Base-by-base conservation (phyloP, 53 echinoderm and acorn worm species). In the Hippasteria phrygiana region DNA sequence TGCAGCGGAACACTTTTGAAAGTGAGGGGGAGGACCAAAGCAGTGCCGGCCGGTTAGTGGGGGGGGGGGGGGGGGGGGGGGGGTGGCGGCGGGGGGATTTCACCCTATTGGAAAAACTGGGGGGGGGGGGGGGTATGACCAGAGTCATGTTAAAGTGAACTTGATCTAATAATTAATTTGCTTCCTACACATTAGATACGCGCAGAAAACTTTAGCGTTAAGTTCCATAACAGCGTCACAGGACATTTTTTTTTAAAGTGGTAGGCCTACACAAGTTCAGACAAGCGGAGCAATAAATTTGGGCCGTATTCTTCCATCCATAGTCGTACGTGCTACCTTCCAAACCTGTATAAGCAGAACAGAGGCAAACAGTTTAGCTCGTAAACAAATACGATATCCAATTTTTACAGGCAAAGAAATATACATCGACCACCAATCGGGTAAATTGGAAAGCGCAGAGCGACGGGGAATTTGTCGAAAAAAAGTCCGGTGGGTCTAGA, bases 401-500 rank as follows among this genome's bases (percentile, higher is more conserved):
- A 75, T 48, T 35, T 75, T 67, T 28, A 67, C 17, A 35, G 29
- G 31, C 75, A 75, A 75, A 27, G 26, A 46, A 48, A 75, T 75
- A 75, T 27, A 47, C 32, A 75, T 75, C 31, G 4, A 75, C 47
- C 12, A 1, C 31, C 47, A 42, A 75, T 47, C 75, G 18, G 13
- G 31, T 67, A 1, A 73, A 33, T 7, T 35, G 12, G 34, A 36
- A 36, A 1, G 18, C 32, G 26, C 13, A 8, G 12, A 59, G 17
- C 18, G 18, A 36, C 1, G 13, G 34, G 1, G 18, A 67, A 35
- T 12, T 31, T 67, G 69, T 16, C 69, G 69, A 35, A 67, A 67
- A 67, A 14, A 67, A 33, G 69, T 13, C 36, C 10, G 69, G 69
- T 36, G 69, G 69, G 32, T 59, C 2, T 59, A 8, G 56, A 59